phyloP scores from a whole-genome alignment of 2,888 invertebrate species.

The Endomychus coccineus region DNA sequence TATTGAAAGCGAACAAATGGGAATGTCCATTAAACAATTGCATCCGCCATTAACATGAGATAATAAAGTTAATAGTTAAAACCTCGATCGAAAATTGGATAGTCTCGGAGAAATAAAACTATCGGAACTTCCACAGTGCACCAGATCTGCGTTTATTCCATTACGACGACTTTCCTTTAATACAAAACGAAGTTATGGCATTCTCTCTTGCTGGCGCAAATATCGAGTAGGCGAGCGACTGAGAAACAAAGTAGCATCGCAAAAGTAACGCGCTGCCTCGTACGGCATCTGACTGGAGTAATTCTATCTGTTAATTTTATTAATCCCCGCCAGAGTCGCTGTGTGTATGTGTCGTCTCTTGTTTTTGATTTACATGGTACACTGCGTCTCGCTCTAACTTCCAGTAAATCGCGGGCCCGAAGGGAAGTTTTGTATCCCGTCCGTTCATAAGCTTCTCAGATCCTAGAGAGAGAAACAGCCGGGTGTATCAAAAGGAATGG shows the following conservation, averaged over 20 bases:
- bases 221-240: not conserved
- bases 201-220: slow-evolving; percentile 17
- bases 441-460: no score
- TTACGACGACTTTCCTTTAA: slow-evolving; percentile 40
- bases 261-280: slow-evolving; percentile 12
- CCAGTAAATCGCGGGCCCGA: no score
- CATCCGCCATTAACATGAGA: slow-evolving; percentile 28
- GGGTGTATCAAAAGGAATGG: no score
- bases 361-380: slow-evolving; percentile 13
- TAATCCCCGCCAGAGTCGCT: slow-evolving; percentile 31
- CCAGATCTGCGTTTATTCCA: slow-evolving; percentile 36
- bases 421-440: no score
- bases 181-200: slow-evolving; percentile 37
- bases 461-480: no score
- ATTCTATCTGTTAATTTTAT: slow-evolving; percentile 43
- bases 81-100: slow-evolving; percentile 40
- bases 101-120: slow-evolving; percentile 28
- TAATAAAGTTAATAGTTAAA: slow-evolving; percentile 41
- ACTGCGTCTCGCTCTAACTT: slow-evolving; percentile 7
- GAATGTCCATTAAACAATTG: slow-evolving; percentile 38
- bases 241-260: slow-evolving; percentile 10
- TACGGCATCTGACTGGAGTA: slow-evolving; percentile 34
- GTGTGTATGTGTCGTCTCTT: slow-evolving; percentile 14
- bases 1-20: no score
- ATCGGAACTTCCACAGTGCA: slow-evolving; percentile 18